phyloP scores from a whole-genome alignment of 2,797 vertebrate genomes.

The Cossypha dichroa region DNA sequence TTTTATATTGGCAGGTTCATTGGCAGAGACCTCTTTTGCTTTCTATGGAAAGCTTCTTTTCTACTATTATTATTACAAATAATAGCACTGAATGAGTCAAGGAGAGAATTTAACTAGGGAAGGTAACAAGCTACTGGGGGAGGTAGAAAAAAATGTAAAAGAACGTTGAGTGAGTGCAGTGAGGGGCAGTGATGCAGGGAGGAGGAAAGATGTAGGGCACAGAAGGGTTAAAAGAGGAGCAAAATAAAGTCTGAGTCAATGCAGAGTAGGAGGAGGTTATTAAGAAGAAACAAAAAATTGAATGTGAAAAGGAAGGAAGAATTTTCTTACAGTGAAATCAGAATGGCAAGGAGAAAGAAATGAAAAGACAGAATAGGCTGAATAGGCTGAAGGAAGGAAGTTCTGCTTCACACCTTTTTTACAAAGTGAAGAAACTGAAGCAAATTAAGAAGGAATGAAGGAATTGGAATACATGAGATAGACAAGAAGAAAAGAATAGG shows the following conservation, averaged over 20 bases:
- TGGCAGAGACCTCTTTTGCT: background rate
- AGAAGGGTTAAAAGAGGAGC: slow-evolving; percentile 36
- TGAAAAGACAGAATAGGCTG: background rate
- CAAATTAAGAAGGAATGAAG: background rate
- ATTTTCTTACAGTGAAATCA: slow-evolving; percentile 6
- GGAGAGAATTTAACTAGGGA: background rate
- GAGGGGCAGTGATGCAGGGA: background rate
- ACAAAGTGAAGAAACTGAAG: background rate
- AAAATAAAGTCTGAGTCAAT: slow-evolving; percentile 55
- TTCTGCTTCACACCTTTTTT: background rate
- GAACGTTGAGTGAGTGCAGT: background rate
- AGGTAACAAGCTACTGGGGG: slow-evolving; percentile 17
- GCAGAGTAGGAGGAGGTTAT: slow-evolving; percentile 60
- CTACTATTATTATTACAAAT: slow-evolving; percentile 7
- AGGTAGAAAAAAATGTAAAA: background rate
- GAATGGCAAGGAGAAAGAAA: background rate
- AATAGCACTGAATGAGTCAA: slow-evolving; percentile 45
- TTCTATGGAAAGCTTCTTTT: background rate
- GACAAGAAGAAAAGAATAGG: background rate
- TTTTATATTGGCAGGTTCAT: background rate
- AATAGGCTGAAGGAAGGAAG: background rate
- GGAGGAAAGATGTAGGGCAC: background rate
- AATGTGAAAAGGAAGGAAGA: slow-evolving; percentile 33
- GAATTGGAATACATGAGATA: background rate
- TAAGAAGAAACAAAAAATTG: slow-evolving; percentile 46